Conservation (phyloP, 2,888 invertebrate species). For the Sisyra terminalis region DNA sequence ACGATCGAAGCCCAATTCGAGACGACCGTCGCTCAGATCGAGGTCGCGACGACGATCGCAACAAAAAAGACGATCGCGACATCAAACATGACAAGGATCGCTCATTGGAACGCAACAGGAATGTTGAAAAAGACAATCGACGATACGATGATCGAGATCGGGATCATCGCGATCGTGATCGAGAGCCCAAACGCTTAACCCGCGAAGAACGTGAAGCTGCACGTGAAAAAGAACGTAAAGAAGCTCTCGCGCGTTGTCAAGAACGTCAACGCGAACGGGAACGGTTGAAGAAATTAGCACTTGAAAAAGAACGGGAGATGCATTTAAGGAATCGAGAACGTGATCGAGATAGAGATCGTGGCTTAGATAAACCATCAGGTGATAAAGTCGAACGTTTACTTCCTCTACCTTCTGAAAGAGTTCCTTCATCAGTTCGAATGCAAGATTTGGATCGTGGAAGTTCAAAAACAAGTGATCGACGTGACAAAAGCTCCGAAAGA, state of each 20-base stretch:
- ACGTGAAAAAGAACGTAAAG: slow-evolving; percentile 43
- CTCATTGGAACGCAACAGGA: slow-evolving; percentile 25
- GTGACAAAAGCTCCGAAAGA: slow-evolving; percentile 17
- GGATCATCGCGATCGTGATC: slow-evolving; percentile 34
- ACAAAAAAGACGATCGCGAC: slow-evolving; percentile 29
- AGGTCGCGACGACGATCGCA: slow-evolving; percentile 12
- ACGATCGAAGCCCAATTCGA: slow-evolving; percentile 18
- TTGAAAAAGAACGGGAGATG: slow-evolving; percentile 31
- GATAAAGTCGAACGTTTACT: slow-evolving; percentile 41
- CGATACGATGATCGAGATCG: slow-evolving; percentile 37
- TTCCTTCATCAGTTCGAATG: slow-evolving; percentile 33
- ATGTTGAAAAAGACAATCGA: slow-evolving; percentile 26
- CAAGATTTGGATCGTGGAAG: slow-evolving; percentile 34
- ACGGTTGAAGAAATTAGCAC: slow-evolving; percentile 27
- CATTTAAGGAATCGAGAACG: slow-evolving; percentile 32
- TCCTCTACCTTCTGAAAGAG: slow-evolving; percentile 44
- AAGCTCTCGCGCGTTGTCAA: slow-evolving; percentile 48
- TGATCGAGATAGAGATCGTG: slow-evolving; percentile 35
- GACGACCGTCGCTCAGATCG: slow-evolving; percentile 25
- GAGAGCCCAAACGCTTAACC: slow-evolving; percentile 30
- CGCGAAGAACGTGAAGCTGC: slow-evolving; percentile 38
- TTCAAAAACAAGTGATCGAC: slow-evolving; percentile 32
- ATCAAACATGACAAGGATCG: slow-evolving; percentile 34
- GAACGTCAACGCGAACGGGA: slow-evolving; percentile 36
- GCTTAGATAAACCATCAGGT: slow-evolving; percentile 39